Conservation (phyloP, 2,113 vertebrate genomes). For the Tragelaphus buxtoni region DNA sequence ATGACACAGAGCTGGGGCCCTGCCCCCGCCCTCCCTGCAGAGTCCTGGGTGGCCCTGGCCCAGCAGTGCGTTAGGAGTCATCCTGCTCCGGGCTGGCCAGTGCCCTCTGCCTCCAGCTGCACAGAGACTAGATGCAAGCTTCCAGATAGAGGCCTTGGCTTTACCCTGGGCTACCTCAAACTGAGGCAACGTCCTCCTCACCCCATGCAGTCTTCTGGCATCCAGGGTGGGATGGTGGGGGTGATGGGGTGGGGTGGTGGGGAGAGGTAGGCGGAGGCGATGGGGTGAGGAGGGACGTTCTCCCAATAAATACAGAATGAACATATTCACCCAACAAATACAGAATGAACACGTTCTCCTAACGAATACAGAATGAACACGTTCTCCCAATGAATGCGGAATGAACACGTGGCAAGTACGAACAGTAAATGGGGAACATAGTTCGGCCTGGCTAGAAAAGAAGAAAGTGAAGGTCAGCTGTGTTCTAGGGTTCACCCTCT, state of each 20-base stretch:
- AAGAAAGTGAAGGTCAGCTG: neutral
- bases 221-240: neutral
- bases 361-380: neutral
- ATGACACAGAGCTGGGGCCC: rapidly evolving
- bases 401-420: neutral
- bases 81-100: neutral
- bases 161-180: neutral
- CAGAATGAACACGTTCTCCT: neutral
- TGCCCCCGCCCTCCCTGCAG: neutral
- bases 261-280: neutral
- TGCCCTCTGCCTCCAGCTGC: neutral
- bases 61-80: neutral
- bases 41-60: neutral
- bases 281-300: neutral
- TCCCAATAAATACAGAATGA: neutral
- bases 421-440: neutral
- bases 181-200: neutral
- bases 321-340: too few relatives aligned
- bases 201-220: neutral
- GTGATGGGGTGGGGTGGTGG: rapidly evolving
- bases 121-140: neutral
- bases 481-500: neutral
- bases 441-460: neutral
- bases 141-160: neutral
- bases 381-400: neutral